Conservation (phyloP, 2,888 invertebrate species). For the Pammene fasciana region DNA sequence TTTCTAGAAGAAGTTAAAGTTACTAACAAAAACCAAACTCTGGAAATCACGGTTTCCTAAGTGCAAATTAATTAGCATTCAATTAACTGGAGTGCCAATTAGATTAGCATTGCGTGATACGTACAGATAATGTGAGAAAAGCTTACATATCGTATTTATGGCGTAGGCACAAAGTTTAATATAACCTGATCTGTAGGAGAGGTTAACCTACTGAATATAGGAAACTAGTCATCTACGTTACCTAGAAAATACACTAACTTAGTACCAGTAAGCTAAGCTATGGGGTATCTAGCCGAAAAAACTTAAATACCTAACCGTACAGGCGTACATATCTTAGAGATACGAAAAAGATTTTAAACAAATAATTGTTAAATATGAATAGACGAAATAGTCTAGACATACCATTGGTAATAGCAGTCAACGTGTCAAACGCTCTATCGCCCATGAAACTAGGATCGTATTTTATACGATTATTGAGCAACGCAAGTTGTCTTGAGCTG, state of each 20-base stretch:
- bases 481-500: background rate
- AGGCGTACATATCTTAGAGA: too few relatives aligned
- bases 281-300: too few relatives aligned
- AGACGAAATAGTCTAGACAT: background rate
- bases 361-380: background rate
- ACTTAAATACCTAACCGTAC: too few relatives aligned
- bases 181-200: background rate
- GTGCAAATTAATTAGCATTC: constrained; percentile 24
- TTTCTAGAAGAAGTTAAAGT: background rate
- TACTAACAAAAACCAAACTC: background rate
- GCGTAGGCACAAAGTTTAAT: background rate
- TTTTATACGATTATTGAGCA: background rate
- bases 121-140: background rate
- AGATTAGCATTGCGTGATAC: constrained; percentile 18
- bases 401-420: background rate
- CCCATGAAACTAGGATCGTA: constrained; percentile 16
- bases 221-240: background rate
- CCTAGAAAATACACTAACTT: too few relatives aligned
- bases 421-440: constrained; percentile 21
- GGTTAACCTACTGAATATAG: background rate
- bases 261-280: too few relatives aligned
- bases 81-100: constrained; percentile 17
- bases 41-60: constrained; percentile 6
- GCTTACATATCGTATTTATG: background rate
- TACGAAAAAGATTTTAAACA: background rate